Base-by-base conservation (phyloP, 2,797 vertebrate genomes). In the Danio albolineatus region DNA sequence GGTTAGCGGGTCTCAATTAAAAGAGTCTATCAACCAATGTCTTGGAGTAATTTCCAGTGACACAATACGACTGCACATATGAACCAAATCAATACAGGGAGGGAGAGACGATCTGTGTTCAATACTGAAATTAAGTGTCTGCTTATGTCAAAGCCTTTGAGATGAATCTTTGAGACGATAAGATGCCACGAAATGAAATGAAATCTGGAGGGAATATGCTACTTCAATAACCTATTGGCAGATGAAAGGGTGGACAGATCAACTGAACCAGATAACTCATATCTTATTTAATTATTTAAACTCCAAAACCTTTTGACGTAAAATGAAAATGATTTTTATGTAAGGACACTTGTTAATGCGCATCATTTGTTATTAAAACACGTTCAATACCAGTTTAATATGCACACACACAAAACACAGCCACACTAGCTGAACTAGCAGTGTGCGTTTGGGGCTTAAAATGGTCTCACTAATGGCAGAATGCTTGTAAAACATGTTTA, bases 11-110 rank as follows among this genome's bases (percentile, higher is more conserved):
- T 14, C 7, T 67, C 19, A 4, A 65, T 49, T 69, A 36, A 71
- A 48, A 36, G 10, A 41, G n/a, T 77, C 41, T 56, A 67, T 81
- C 39, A 48, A 51, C 46, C 39, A 51, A 41, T 14, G 38, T 43
- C 65, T 38, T 51, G 21, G 67, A 82, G 79, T 70, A 62, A 83
- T 82, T 84, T 73, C 19, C 66, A 81, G 65, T 64, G 78, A 78
- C 49, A 81, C 71, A 70, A 81, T 65, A 84, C 70, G 28, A 66
- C 69, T 64, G 72, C 46, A 76, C 49, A 60, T 62, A 78, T 72
- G 46, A 74, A 81, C 67, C 48, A 69, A 72, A 86, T 84, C 82
- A 78, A 80, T 86, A 76, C 19, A 41, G 60, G 7, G 17, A 66
- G 41, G 43, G 77, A 43, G 62, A 66, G 73, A 79, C 36, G 44